phyloP scores from a whole-genome alignment of 2,113 vertebrate genomes.

The Meles meles region DNA sequence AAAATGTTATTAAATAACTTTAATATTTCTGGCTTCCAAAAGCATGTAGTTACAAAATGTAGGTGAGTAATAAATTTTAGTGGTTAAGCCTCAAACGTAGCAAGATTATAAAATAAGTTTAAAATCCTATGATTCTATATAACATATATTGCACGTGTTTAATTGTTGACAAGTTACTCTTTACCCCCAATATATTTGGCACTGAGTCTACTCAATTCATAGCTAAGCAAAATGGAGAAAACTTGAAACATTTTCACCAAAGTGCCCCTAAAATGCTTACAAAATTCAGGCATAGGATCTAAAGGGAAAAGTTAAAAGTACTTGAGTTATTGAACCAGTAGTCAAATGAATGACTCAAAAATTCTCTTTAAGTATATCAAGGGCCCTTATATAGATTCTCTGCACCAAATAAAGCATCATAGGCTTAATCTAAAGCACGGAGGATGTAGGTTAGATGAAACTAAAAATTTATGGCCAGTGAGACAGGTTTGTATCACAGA shows the following conservation, averaged over 20 bases:
- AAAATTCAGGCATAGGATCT: neutral
- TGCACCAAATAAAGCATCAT: neutral
- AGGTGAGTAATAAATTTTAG: neutral
- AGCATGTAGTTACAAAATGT: neutral
- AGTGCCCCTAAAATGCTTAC: neutral
- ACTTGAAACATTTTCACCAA: neutral
- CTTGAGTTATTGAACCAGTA: neutral
- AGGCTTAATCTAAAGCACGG: neutral
- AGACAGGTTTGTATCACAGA: neutral
- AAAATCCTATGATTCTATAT: neutral
- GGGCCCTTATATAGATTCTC: neutral
- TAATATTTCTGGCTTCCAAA: neutral
- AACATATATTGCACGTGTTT: neutral
- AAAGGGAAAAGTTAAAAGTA: neutral
- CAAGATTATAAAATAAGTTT: neutral
- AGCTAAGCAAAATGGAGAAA: neutral
- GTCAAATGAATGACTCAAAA: neutral
- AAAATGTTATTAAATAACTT: neutral
- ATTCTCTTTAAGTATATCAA: neutral
- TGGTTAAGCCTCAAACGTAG: neutral
- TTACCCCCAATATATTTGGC: neutral
- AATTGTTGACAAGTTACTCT: neutral
- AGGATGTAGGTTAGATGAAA: constrained; percentile 15
- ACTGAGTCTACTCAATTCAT: neutral
- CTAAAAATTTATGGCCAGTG: neutral